A percentile compares a stretch with the other conserved stretches of the same genome.
Evolutionary conservation across 1,140 invertebrate genomes (phyloP).

Genomic region (Cepaea nemoralis): DNA sequence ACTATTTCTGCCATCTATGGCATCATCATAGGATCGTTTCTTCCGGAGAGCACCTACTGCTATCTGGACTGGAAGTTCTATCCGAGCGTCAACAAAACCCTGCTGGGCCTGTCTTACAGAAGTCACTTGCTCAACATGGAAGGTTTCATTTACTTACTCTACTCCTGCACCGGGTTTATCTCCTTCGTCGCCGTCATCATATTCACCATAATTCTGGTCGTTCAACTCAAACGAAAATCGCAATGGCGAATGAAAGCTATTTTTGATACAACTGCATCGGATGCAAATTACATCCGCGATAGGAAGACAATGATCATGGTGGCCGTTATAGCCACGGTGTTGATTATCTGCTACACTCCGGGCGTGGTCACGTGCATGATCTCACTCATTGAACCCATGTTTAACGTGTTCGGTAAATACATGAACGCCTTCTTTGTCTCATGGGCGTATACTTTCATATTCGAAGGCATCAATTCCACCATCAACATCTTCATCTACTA

Average conservation of each 20-base stretch:
- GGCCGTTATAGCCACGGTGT: neutral
- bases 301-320: constrained; percentile 1
- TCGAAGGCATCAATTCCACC: too few species aligned
- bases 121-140: neutral
- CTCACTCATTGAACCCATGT: too few species aligned
- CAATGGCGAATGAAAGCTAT: neutral
- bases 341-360: neutral
- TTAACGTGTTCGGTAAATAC: too few species aligned
- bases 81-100: neutral
- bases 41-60: neutral
- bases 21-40: neutral
- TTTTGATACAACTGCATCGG: neutral
- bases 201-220: neutral
- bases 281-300: neutral
- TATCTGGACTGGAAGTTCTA: neutral
- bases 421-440: too few species aligned
- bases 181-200: neutral
- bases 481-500: too few species aligned
- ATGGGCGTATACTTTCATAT: too few species aligned
- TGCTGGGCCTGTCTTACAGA: neutral
- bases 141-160: neutral
- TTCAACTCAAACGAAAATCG: neutral
- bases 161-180: neutral
- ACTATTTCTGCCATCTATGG: neutral
- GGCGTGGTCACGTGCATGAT: too few species aligned